phyloP scores from a whole-genome alignment of 2,797 vertebrate species.

The Myotis myotis region DNA sequence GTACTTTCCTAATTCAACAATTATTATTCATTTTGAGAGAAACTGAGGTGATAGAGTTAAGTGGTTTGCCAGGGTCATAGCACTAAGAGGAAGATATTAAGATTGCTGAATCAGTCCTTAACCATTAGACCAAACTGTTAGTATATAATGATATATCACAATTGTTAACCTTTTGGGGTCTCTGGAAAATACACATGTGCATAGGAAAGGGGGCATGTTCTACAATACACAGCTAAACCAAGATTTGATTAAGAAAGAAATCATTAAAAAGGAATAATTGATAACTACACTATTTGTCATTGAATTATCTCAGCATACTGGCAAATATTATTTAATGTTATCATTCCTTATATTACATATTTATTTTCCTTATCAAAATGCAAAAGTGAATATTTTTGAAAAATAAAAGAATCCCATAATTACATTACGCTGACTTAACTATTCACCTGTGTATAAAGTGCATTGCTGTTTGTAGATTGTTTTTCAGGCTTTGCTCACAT shows the following conservation, averaged over 20 bases:
- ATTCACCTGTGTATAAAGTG: not conserved
- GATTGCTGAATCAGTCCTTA: conserved; percentile 44
- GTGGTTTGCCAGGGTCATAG: conserved; percentile 37
- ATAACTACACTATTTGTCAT: not conserved
- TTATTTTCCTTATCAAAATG: conserved; percentile 54
- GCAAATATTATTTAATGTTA: not conserved
- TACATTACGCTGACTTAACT: not conserved
- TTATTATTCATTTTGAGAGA: conserved; percentile 50
- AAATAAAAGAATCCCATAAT: not conserved
- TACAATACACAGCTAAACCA: conserved; percentile 53
- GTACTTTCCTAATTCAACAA: conserved; percentile 49
- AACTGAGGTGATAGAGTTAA: conserved; percentile 41
- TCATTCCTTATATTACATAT: not conserved
- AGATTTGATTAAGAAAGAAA: conserved; percentile 47
- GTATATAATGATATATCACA: conserved; percentile 49
- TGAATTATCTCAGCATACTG: conserved; percentile 29
- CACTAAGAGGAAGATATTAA: conserved; percentile 14
- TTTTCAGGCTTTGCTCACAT: conserved; percentile 28
- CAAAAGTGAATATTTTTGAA: not conserved
- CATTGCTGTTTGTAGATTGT: not conserved
- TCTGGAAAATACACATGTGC: conserved; percentile 55
- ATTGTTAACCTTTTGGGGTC: conserved; percentile 48
- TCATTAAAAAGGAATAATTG: conserved; percentile 52
- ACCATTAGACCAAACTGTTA: conserved; percentile 54
- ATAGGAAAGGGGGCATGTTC: conserved; percentile 34